Conservation (phyloP, 2,797 vertebrate genomes). For the Sebastes cheni region DNA sequence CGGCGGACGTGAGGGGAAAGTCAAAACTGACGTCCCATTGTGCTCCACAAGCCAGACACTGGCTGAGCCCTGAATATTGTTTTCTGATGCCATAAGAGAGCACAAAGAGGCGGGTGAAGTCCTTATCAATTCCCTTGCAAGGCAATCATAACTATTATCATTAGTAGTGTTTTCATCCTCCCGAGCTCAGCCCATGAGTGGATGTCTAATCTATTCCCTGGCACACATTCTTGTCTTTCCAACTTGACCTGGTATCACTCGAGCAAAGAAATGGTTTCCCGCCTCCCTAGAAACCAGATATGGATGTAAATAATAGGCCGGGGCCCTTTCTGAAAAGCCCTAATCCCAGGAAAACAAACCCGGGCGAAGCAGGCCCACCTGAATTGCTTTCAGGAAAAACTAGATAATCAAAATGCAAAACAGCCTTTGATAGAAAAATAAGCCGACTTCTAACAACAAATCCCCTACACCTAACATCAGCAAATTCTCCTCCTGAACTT, state of each 20-base stretch:
- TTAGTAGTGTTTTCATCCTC: slow-evolving; percentile 61
- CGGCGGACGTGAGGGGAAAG: slow-evolving; percentile 69
- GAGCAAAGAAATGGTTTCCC: slow-evolving; percentile 63
- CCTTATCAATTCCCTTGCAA: slow-evolving; percentile 57
- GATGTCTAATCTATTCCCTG: slow-evolving; percentile 60
- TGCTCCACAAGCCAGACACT: slow-evolving; percentile 43
- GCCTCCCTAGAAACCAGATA: slow-evolving; percentile 62
- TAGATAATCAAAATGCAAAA: slow-evolving; percentile 84
- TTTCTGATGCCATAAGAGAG: slow-evolving; percentile 54
- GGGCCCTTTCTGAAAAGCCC: slow-evolving; percentile 55
- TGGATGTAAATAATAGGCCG: slow-evolving; percentile 71
- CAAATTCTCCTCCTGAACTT: slow-evolving; percentile 72
- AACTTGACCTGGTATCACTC: slow-evolving; percentile 75
- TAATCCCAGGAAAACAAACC: slow-evolving; percentile 73
- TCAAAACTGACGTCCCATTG: slow-evolving; percentile 62
- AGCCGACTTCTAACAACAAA: slow-evolving; percentile 73
- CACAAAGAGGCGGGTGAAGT: slow-evolving; percentile 31
- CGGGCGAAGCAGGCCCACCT: slow-evolving; percentile 59
- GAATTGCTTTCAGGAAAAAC: slow-evolving; percentile 71
- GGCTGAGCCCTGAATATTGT: slow-evolving; percentile 52
- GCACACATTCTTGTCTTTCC: slow-evolving; percentile 63
- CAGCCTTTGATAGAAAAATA: slow-evolving; percentile 74
- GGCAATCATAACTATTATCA: slow-evolving; percentile 69
- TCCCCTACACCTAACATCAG: slow-evolving; percentile 76
- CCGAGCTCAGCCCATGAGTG: slow-evolving; percentile 32